Evolutionary conservation across 2,888 invertebrate genomes (phyloP), one percentile per base, ranked within the genome.

Genomic region (Macrosiphum euphorbiae): DNA sequence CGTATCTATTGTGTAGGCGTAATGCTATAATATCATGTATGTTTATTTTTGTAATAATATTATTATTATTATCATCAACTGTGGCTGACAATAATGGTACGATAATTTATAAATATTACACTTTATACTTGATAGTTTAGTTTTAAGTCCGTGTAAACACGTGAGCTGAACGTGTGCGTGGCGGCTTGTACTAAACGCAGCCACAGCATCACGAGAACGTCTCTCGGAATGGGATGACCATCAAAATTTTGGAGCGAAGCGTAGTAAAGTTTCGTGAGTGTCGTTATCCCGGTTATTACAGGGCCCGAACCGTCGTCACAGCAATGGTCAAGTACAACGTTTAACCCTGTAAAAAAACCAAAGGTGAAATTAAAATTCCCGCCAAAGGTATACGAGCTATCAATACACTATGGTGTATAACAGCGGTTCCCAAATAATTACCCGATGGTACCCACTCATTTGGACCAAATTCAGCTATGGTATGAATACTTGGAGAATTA

Each of bases 181-280:
- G 93, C 93, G 5, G 86, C 86, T 61, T 90, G 58, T 13, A 94
- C 86, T 20, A 89, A 86, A 7, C 93, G 93, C 26, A 94, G 13
- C 93, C 93, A 94, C 41, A 94, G 41, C 58, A 85, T 86, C 7
- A 94, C 50, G 10, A 94, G 86, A 28, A 90, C 93, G 58, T 86
- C 90, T 61, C 93, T 61, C 24, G 61, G 11, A 11, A 90, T 52
- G 7, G 88, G 10, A 55, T 88, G 24, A 10, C 41, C 55, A 41
- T 94, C 90, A 28, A 94, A 94, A 28, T 58, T 24, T 41, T 84
- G 28, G 13, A 86, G 61, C n/a, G 90, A 85, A 8, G 67, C 50
- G 50, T 61, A 50, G 7, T 85, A 94, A 20, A 94, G n/a, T 50
- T 86, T 50, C 41, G 93, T 24, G 1, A 94, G 50, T 47, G 50